Evolutionary conservation across 2,113 vertebrate species (phyloP).

Genomic region (Tragelaphus imberbis): DNA sequence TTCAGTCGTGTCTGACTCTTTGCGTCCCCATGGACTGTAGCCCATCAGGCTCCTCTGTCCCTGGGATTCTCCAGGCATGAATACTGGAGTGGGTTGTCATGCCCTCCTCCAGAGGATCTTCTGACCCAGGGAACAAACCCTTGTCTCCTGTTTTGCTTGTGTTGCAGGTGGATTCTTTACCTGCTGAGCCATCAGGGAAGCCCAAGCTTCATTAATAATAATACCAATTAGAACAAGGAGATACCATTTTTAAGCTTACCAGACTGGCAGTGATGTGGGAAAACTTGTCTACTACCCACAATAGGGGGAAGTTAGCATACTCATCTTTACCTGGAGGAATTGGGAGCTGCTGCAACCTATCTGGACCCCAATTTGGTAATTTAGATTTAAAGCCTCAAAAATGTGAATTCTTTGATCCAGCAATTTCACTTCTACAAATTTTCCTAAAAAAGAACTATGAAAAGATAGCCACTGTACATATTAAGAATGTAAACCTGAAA

Average conservation of each 20-base stretch:
- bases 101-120: not conserved
- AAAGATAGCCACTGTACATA: not conserved
- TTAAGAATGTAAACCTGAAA: not conserved
- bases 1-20: not conserved
- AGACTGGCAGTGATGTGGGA: not conserved
- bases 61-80: not conserved
- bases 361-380: not conserved
- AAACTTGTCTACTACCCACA: not conserved
- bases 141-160: not conserved
- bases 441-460: not conserved
- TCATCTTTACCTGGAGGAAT: not conserved
- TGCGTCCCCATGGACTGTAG: not conserved
- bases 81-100: not conserved
- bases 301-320: not conserved
- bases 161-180: not conserved
- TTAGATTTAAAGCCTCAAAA: conserved; percentile 25
- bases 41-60: not conserved
- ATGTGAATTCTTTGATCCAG: conserved; percentile 7
- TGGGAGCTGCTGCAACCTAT: not conserved
- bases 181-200: not conserved
- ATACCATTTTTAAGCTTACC: not conserved
- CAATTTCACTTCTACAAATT: conserved; percentile 36
- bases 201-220: not conserved
- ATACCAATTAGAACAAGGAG: conserved; percentile 22
- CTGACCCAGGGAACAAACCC: not conserved